These are phyloP conservation scores for Chymomyza fuscimana DNA, from an alignment of 2,888 invertebrate species.

Conservation along the genomic window DNA sequence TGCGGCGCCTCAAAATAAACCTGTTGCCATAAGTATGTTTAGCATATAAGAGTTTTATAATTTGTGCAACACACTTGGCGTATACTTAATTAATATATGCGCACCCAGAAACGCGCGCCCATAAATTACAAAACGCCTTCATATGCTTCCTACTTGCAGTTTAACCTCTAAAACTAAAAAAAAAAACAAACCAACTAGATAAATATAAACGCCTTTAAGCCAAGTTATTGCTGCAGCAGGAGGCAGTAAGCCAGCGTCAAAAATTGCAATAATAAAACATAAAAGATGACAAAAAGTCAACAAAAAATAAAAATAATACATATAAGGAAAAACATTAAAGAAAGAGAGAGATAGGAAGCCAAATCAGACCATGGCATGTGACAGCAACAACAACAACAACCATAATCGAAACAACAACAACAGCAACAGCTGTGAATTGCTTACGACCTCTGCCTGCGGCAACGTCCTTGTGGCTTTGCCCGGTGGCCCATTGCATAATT, in stretches of 20 bases:
- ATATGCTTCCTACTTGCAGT: constrained; percentile 66
- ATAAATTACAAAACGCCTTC: constrained; percentile 62
- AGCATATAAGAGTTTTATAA: not conserved
- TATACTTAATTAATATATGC: constrained; percentile 39
- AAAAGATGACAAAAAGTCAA: constrained; percentile 6
- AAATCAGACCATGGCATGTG: constrained; percentile 71
- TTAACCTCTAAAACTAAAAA: constrained; percentile 64
- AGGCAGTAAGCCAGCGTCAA: constrained; percentile 37
- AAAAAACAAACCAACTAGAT: constrained; percentile 27
- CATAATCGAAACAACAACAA: constrained; percentile 4
- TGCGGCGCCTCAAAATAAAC: not conserved
- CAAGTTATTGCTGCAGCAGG: constrained; percentile 35
- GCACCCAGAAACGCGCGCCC: constrained; percentile 46
- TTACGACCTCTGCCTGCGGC: constrained; percentile 37
- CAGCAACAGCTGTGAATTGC: not conserved
- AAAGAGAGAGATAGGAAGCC: constrained; percentile 13
- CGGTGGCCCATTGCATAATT: constrained; percentile 63
- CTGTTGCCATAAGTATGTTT: not conserved
- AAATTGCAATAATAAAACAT: constrained; percentile 51
- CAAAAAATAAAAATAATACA: constrained; percentile 12
- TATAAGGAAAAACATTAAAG: constrained; percentile 7
- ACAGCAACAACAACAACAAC: constrained; percentile 39
- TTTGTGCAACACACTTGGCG: constrained; percentile 30
- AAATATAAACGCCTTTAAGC: constrained; percentile 56
- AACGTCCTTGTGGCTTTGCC: constrained; percentile 67